These are phyloP conservation scores for Clinocottus analis DNA, from an alignment of 2,113 vertebrate genomes.

Conservation along the genomic window DNA sequence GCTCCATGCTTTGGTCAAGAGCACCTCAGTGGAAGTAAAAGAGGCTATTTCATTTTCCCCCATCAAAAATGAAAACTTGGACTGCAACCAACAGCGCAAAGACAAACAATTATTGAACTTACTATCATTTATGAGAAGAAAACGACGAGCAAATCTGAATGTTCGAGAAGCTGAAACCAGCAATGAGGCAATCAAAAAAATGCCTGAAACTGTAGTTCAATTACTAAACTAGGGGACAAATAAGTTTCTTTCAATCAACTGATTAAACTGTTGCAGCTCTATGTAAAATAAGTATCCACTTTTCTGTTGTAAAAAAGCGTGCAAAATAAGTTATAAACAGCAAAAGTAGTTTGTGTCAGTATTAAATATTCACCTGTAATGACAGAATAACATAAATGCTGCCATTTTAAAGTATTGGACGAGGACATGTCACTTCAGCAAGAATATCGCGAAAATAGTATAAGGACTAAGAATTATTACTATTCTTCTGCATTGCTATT, in stretches of 20 bases:
- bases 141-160: background rate
- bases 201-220: background rate
- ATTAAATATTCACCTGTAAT: background rate
- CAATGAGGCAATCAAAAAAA: background rate
- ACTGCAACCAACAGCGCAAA: background rate
- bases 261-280: constrained; percentile 1
- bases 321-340: background rate
- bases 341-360: background rate
- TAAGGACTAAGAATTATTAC: background rate
- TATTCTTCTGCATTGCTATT: background rate
- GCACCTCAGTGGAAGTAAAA: background rate
- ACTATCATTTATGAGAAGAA: background rate
- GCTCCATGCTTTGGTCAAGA: background rate
- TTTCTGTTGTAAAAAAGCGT: background rate
- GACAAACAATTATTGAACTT: no score
- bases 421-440: background rate
- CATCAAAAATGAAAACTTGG: background rate
- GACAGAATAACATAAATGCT: background rate
- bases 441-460: background rate
- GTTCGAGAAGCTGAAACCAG: background rate
- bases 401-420: background rate
- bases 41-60: background rate
- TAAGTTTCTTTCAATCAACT: background rate
- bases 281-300: background rate
- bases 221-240: background rate